These are phyloP conservation scores for Dreissena rostriformis DNA, from an alignment of 1,140 invertebrate genomes.

Conservation along the genomic window DNA sequence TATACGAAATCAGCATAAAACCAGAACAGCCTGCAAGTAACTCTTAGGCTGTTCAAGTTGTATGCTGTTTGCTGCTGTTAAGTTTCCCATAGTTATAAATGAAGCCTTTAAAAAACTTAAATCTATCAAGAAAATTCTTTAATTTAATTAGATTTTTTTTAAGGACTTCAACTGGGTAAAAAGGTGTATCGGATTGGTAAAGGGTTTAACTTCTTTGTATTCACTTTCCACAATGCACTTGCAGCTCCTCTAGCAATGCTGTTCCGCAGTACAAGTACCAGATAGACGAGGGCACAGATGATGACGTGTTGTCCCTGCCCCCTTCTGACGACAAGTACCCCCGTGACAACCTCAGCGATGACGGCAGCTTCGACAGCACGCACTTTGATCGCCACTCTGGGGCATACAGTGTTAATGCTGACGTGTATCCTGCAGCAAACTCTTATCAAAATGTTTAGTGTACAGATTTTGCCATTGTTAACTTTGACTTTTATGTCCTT, in stretches of 20 bases:
- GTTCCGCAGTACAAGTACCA: constrained; percentile 87
- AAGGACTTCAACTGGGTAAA: neutral
- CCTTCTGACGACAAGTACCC: constrained; percentile 78
- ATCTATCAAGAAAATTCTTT: neutral
- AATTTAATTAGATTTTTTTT: neutral
- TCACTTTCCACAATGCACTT: neutral
- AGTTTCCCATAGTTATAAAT: neutral
- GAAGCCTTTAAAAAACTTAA: neutral
- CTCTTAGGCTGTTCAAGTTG: too few species aligned
- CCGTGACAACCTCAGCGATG: constrained; percentile 80
- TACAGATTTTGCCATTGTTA: neutral
- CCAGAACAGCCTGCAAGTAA: too few species aligned
- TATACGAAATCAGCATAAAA: too few species aligned
- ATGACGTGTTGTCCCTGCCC: constrained; percentile 90
- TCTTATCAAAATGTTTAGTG: constrained; percentile 33
- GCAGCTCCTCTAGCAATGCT: neutral
- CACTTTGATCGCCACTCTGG: constrained; percentile 84
- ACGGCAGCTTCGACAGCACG: constrained; percentile 90
- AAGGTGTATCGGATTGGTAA: neutral
- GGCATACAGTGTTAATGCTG: constrained; percentile 40
- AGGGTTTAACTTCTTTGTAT: neutral
- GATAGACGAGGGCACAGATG: constrained; percentile 89
- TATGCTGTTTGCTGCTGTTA: too few species aligned
- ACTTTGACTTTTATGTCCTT: neutral
- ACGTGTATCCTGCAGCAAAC: constrained; percentile 19